Conservation (phyloP, 2,888 invertebrate genomes). For the Meliscaeva auricollis region DNA sequence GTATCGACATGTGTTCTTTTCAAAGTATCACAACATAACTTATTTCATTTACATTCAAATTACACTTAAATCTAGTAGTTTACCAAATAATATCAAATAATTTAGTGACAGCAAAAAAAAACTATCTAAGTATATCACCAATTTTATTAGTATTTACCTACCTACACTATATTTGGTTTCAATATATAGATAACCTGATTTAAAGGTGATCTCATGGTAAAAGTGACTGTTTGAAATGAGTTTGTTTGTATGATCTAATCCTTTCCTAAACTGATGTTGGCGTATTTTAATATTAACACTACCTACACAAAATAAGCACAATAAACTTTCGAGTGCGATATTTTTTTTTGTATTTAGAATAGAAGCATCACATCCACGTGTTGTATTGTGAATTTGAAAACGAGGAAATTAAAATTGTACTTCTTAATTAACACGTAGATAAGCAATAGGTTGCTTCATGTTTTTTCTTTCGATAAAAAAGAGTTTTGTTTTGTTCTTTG, state of each 20-base stretch:
- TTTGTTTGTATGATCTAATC: slow-evolving; percentile 28
- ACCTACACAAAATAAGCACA: slow-evolving; percentile 11
- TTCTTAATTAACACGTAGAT: slow-evolving; percentile 30
- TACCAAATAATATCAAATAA: too few relatives aligned
- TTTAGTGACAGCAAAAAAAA: too few relatives aligned
- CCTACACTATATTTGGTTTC: background rate
- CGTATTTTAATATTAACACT: slow-evolving; percentile 1
- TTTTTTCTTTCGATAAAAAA: slow-evolving; percentile 1
- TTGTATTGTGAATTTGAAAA: background rate
- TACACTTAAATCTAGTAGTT: too few relatives aligned
- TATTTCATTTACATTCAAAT: too few relatives aligned
- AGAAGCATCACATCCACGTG: slow-evolving; percentile 10
- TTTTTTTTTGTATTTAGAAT: background rate
- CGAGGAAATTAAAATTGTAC: slow-evolving; percentile 33
- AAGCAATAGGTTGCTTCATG: background rate
- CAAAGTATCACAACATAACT: too few relatives aligned
- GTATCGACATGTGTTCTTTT: too few relatives aligned
- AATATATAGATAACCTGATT: slow-evolving; percentile 13
- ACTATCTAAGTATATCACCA: too few relatives aligned
- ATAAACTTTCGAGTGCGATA: background rate
- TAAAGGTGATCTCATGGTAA: slow-evolving; percentile 45
- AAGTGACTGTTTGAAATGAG: slow-evolving; percentile 13
- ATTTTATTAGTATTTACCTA: too few relatives aligned
- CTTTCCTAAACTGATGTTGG: background rate
- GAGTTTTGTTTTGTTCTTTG: background rate